Conservation (phyloP, 2,888 invertebrate genomes). For the Pinctada fucata region DNA sequence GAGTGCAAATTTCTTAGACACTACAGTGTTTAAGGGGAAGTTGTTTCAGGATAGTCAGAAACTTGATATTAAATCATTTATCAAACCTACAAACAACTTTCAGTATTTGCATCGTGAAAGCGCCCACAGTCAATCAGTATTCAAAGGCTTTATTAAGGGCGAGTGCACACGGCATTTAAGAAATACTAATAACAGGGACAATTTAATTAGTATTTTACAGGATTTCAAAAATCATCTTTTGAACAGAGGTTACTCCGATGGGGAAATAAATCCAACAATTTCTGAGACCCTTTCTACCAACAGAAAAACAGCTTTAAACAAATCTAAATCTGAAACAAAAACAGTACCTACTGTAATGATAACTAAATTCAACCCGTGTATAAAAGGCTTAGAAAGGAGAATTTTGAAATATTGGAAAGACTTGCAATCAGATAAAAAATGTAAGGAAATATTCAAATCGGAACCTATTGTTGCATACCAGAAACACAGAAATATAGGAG, state of each 20-base stretch:
- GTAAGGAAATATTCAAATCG: no score
- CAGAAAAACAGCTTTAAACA: no score
- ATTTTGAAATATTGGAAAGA: no score
- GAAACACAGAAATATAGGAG: no score
- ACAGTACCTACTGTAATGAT: no score
- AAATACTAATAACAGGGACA: neutral
- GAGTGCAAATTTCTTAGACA: neutral
- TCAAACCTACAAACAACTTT: constrained; percentile 2
- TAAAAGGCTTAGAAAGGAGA: no score
- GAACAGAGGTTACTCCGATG: constrained; percentile 3
- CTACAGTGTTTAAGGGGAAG: neutral
- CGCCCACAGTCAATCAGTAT: neutral
- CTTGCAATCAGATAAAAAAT: no score
- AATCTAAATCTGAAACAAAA: no score
- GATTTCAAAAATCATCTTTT: neutral
- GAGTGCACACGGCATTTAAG: neutral
- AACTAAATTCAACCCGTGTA: no score
- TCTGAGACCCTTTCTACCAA: no score
- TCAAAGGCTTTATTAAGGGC: constrained; percentile 7
- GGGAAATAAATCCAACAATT: constrained; percentile 8
- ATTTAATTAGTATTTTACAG: neutral
- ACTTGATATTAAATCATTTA: neutral
- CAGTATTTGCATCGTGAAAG: constrained; percentile 4
- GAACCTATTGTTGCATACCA: no score
- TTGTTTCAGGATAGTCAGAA: neutral